A percentile compares a stretch with the other conserved stretches of the same genome.
phyloP scores from a whole-genome alignment of 2,797 vertebrate species.

The Brachymystax lenok region DNA sequence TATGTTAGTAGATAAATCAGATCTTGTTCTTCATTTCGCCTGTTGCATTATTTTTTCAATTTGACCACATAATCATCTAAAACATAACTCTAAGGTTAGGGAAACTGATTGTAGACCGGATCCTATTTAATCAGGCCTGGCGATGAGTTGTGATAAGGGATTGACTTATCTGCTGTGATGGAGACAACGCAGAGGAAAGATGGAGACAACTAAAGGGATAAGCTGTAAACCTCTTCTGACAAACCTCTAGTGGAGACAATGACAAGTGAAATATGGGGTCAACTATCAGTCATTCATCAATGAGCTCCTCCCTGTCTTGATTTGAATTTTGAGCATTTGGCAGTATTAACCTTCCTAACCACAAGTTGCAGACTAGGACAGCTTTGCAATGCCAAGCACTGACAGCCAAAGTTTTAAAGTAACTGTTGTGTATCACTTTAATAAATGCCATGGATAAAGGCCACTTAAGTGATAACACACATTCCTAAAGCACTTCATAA shows the following conservation, averaged over 20 bases:
- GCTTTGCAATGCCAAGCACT: constrained; percentile 66
- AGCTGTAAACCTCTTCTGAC: constrained; percentile 70
- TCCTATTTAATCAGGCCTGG: constrained; percentile 57
- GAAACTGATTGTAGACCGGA: constrained; percentile 31
- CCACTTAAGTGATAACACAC: constrained; percentile 53
- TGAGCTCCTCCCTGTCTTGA: constrained; percentile 68
- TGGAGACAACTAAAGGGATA: constrained; percentile 62
- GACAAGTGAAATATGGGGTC: constrained; percentile 77
- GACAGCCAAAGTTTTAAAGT: constrained; percentile 71
- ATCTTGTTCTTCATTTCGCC: no score
- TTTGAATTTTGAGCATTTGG: constrained; percentile 72
- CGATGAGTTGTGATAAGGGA: constrained; percentile 47
- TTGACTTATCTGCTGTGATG: constrained; percentile 55
- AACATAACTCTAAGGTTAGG: constrained; percentile 15
- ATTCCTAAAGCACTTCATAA: constrained; percentile 59
- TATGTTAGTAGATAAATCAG: no score
- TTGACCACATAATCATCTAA: constrained; percentile 13
- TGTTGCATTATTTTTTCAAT: no score
- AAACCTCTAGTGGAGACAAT: constrained; percentile 67
- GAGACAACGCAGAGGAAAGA: constrained; percentile 44
- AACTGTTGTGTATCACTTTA: constrained; percentile 74
- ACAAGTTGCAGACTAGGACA: constrained; percentile 53
- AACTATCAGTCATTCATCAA: constrained; percentile 77
- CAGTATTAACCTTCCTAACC: constrained; percentile 73
- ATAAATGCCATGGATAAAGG: constrained; percentile 70